Evolutionary conservation across 2,113 vertebrate species (phyloP), one percentile per base, ranked within the genome.

Genomic region (Melospiza georgiana): DNA sequence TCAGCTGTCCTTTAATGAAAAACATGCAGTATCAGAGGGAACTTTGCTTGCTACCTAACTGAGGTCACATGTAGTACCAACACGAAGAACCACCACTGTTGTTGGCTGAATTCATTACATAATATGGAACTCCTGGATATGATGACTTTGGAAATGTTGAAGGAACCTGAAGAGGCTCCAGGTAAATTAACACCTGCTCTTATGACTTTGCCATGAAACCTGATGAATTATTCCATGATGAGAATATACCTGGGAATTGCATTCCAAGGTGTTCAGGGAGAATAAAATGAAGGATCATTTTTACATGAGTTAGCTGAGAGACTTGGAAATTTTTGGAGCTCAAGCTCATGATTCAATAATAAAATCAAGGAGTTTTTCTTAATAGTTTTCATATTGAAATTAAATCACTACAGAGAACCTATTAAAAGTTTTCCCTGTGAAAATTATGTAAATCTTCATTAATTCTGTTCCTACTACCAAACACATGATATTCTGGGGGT

Each of bases 311-410:
- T 58, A 89, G 17, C 24, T 19, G 39, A 69, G 51, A 74, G 27
- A 31, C 30, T n/a, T 92, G 43, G 75, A 82, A 89, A 87, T 63
- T 49, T 84, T 91, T 65, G 37, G 48, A 84, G 55, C 12, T 74
- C 82, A 82, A 51, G 31, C 63, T 89, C 37, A 61, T 12, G 9
- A 84, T 52, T 76, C 33, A 44, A 55, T 86, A 94, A 94, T 91
- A 91, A 97, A 97, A 89, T 79, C 33, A 94, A 58, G 21, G 28
- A 71, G 7, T 21, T 35, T 90, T 58, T 94, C 67, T 55, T 91
- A 87, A 39, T 80, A 69, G 16, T 80, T 93, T 80, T 49, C 41
- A 39, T n/a, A 71, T 20, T 59, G 48, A 84, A 90, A 84, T 62
- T 65, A 63, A 90, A 86, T 62, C 43, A 71, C 61, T 66, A 23